phyloP scores from a whole-genome alignment of 2,888 invertebrate genomes.

The Oxycera nigricornis region DNA sequence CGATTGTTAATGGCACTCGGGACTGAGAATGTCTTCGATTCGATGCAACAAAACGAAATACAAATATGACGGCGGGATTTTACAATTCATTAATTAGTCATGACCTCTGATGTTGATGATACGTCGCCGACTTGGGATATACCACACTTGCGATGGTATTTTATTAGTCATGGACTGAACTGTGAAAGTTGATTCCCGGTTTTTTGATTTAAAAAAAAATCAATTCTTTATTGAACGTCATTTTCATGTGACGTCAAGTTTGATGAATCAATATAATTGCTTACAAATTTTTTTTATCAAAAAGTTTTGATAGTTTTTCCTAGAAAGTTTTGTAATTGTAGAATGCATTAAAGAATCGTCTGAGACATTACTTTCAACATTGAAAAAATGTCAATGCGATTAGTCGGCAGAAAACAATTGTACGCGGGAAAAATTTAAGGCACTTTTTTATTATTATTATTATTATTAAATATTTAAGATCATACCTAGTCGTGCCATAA shows the following conservation, averaged over 20 bases:
- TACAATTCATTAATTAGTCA: not conserved
- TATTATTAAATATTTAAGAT: no score
- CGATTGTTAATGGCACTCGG: not conserved
- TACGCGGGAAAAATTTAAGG: no score
- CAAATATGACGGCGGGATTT: not conserved
- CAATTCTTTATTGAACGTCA: no score
- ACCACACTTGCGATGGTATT: not conserved
- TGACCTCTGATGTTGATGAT: not conserved
- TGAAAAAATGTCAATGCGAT: not conserved
- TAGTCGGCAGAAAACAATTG: no score
- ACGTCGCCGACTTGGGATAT: not conserved
- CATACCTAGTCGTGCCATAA: no score
- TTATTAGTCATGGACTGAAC: not conserved
- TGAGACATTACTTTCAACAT: not conserved
- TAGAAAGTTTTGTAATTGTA: not conserved
- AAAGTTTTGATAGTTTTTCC: not conserved
- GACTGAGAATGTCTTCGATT: not conserved
- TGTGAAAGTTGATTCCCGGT: conserved; percentile 6
- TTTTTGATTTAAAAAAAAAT: no score
- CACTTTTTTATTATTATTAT: no score
- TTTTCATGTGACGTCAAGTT: no score
- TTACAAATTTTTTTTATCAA: no score
- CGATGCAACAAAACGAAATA: not conserved
- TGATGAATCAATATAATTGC: no score
- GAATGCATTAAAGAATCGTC: not conserved